Percentiles rank a stretch among this genome's conserved stretches.
phyloP scores from a whole-genome alignment of 1,140 invertebrate species.

The Zaprionus davidi region DNA sequence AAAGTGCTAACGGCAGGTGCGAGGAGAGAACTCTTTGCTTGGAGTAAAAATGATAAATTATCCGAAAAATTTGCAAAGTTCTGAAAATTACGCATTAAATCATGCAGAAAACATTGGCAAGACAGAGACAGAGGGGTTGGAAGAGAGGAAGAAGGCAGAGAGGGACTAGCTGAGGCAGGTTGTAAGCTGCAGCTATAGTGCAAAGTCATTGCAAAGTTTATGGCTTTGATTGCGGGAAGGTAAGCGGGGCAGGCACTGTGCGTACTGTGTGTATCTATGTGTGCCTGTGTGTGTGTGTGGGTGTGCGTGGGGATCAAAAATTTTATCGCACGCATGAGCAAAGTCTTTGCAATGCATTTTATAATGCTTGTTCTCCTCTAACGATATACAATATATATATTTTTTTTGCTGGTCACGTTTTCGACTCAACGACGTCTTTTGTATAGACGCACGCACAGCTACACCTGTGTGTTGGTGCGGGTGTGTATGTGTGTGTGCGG shows the following conservation, averaged over 20 bases:
- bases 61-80: constrained; percentile 74
- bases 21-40: constrained; percentile 26
- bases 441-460: constrained; percentile 17
- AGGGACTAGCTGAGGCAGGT: neutral
- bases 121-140: neutral
- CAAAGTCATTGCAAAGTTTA: constrained; percentile 77
- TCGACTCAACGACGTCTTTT: constrained; percentile 39
- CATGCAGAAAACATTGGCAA: constrained; percentile 60
- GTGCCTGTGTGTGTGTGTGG: neutral
- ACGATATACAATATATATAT: constrained; percentile 30
- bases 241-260: neutral
- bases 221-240: constrained; percentile 56
- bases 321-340: constrained; percentile 76
- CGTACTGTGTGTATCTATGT: constrained; percentile 8
- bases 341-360: constrained; percentile 70
- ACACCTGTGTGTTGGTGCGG: constrained; percentile 4
- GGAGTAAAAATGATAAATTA: constrained; percentile 76
- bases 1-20: constrained; percentile 65
- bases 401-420: constrained; percentile 64
- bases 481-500: constrained; percentile 11
- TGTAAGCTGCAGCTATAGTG: constrained; percentile 27
- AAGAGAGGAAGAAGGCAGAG: neutral
- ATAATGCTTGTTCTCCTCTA: constrained; percentile 44
- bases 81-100: constrained; percentile 81
- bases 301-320: constrained; percentile 37